A percentile compares a stretch with the other conserved stretches of the same genome.
Conservation (phyloP, 1,140 invertebrate genomes). For the Asbolus verrucosus region DNA sequence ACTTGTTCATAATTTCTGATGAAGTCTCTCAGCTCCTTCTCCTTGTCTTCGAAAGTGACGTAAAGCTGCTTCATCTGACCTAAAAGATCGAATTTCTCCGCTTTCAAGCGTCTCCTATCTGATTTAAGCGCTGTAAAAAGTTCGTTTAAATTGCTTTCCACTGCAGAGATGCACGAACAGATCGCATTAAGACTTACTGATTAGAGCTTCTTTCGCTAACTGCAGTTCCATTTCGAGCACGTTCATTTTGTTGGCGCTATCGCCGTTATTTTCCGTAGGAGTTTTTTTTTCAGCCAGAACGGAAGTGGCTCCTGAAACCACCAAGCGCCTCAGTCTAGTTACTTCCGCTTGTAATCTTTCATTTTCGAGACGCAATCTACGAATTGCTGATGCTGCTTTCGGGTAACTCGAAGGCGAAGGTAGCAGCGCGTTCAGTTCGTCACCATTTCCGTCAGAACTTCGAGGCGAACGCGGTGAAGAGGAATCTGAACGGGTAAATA, state of each 20-base stretch:
- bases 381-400: slow-evolving; percentile 63
- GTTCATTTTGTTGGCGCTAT: slow-evolving; percentile 58
- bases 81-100: slow-evolving; percentile 93
- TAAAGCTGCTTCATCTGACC: slow-evolving; percentile 97
- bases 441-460: slow-evolving; percentile 60
- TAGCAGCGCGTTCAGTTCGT: slow-evolving; percentile 56
- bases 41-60: slow-evolving; percentile 92
- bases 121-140: slow-evolving; percentile 79
- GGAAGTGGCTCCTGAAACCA: slow-evolving; percentile 63
- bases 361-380: slow-evolving; percentile 74
- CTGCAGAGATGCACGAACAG: slow-evolving; percentile 52
- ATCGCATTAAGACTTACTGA: slow-evolving; percentile 60
- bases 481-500: slow-evolving; percentile 54
- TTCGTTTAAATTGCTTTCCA: too few relatives aligned
- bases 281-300: slow-evolving; percentile 59
- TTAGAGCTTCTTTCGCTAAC: slow-evolving; percentile 70
- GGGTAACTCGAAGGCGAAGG: slow-evolving; percentile 58
- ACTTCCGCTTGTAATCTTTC: slow-evolving; percentile 77
- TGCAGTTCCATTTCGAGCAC: slow-evolving; percentile 72
- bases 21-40: slow-evolving; percentile 92
- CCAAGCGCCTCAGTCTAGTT: slow-evolving; percentile 70
- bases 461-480: slow-evolving; percentile 59
- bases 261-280: slow-evolving; percentile 45
- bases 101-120: slow-evolving; percentile 90
- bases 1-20: slow-evolving; percentile 95